Base-by-base conservation (phyloP, 2,797 vertebrate genomes). In the Silurus lanzhouensis region DNA sequence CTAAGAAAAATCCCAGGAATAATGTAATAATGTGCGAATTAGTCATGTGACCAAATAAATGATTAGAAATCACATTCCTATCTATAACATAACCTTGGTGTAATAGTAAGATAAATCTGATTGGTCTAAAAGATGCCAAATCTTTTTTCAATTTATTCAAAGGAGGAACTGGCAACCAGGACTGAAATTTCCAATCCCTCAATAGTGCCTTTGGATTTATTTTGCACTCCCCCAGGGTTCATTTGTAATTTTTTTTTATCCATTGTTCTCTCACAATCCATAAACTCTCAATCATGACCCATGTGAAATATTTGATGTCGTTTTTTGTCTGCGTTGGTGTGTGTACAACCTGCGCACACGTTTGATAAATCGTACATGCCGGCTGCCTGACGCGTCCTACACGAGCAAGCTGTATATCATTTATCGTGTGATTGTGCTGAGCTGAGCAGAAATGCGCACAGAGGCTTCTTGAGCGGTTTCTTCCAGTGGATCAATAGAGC, bases 341-440 rank as follows among this genome's bases (percentile, higher is more conserved):
- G n/a, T 82, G 87, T 70, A 72, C 80, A 86, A 78, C 57, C 25
- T 12, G n/a, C 57, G 15, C 14, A 31, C 64, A 17, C 44, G 58
- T 61, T 83, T 86, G 74, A 84, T 84, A 81, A 86, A 86, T 86
- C 63, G 14, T 22, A 48, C 5, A 38, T 17, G 9, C 44, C 79
- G 64, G 72, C 20, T 20, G 22, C 61, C 78, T 83, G 81, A 52
- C 81, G 79, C 79, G 85, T 71, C 79, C 61, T 60, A 83, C 81
- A 75, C 78, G 60, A 81, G 81, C 17, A 55, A 31, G 38, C 48
- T 83, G 70, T 85, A 84, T 72, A 87, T 90, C 82, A 86, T 72
- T 82, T 74, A 82, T 55, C 67, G 63, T 84, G 75, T 55, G 63
- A 87, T 84, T 90, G 58, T 88, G 84, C 82, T 87, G 87, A 75